A percentile compares a stretch with the other conserved stretches of the same genome.
Evolutionary conservation across 2,888 invertebrate species (phyloP).

Genomic region (Eristalis pertinax): DNA sequence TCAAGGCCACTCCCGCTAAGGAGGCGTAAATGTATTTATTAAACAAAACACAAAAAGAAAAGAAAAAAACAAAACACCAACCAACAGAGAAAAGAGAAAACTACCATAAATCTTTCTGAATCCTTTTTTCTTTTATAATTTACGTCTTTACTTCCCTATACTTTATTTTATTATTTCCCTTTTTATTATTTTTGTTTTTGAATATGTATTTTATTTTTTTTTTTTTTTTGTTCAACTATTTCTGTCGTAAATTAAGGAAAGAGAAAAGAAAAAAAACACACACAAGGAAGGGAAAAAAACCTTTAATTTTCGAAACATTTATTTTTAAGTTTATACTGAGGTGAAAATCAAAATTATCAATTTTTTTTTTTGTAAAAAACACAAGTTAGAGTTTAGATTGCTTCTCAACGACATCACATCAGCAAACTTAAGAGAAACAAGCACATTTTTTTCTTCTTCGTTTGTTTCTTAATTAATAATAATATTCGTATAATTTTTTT

Average conservation of each 20-base stretch:
- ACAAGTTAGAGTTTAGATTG: slow-evolving; percentile 33
- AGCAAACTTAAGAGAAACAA: slow-evolving; percentile 43
- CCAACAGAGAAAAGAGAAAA: slow-evolving; percentile 44
- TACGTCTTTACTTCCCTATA: too few relatives aligned
- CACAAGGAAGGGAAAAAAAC: slow-evolving; percentile 13
- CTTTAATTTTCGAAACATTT: slow-evolving; percentile 29
- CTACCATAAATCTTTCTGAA: slow-evolving; percentile 46
- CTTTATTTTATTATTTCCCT: slow-evolving; percentile 32
- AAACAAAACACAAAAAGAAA: slow-evolving; percentile 41
- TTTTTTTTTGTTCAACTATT: slow-evolving; percentile 33
- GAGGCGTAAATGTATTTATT: slow-evolving; percentile 78
- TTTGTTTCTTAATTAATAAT: slow-evolving; percentile 57
- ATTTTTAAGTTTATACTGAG: slow-evolving; percentile 60
- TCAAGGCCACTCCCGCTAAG: slow-evolving; percentile 78
- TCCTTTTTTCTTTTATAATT: slow-evolving; percentile 39
- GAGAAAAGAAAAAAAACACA: slow-evolving; percentile 43
- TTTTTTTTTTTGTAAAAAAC: slow-evolving; percentile 21
- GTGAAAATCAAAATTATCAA: slow-evolving; percentile 7
- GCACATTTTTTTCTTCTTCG: not conserved
- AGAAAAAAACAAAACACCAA: slow-evolving; percentile 23
- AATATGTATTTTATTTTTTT: slow-evolving; percentile 34
- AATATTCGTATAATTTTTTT: slow-evolving; percentile 49
- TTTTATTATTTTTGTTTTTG: slow-evolving; percentile 27
- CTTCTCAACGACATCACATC: slow-evolving; percentile 24
- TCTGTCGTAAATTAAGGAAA: slow-evolving; percentile 66